phyloP scores from a whole-genome alignment of 2,888 invertebrate species.

The Pseudococcus jackbeardsleyi region DNA sequence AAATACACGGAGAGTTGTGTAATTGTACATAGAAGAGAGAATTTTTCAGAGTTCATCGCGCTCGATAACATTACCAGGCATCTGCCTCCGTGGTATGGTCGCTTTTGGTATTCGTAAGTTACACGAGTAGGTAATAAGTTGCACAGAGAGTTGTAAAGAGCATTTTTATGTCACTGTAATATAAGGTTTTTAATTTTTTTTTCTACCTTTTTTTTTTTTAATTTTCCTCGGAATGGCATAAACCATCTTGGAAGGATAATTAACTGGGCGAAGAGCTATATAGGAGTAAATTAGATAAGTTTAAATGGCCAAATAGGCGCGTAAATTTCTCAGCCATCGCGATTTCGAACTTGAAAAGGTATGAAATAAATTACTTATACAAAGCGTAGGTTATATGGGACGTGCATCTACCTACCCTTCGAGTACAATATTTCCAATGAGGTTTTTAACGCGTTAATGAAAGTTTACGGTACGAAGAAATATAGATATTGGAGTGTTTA shows the following conservation, averaged over 20 bases:
- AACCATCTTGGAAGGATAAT: constrained; percentile 39
- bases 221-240: constrained; percentile 9
- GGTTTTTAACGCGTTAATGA: background rate
- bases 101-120: background rate
- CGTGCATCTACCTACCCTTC: background rate
- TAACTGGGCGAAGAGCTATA: constrained; percentile 10
- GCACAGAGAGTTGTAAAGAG: constrained; percentile 24
- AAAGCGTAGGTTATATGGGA: background rate
- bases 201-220: constrained; percentile 14
- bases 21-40: background rate
- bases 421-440: constrained; percentile 1
- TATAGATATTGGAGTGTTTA: background rate
- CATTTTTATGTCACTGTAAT: constrained; percentile 40
- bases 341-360: background rate
- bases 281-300: constrained; percentile 40
- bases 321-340: constrained; percentile 6
- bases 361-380: background rate
- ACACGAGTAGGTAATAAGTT: constrained; percentile 26
- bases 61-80: constrained; percentile 17
- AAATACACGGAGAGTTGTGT: background rate
- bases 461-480: background rate
- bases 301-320: constrained; percentile 16
- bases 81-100: background rate
- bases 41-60: constrained; percentile 33
- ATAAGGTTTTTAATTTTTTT: constrained; percentile 36